phyloP scores from a whole-genome alignment of 2,888 invertebrate species.

The Lutraria lutraria region DNA sequence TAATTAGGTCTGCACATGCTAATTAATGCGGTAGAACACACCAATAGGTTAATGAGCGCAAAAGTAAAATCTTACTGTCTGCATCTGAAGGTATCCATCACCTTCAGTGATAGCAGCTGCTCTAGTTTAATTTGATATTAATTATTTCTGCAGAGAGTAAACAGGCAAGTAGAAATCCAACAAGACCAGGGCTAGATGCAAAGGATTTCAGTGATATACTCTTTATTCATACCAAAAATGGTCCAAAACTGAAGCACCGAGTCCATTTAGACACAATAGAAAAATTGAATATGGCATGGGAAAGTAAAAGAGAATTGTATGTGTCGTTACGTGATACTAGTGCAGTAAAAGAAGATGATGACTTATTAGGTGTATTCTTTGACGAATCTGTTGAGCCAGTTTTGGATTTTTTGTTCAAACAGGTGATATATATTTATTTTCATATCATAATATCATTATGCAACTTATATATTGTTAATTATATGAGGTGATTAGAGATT shows the following conservation, averaged over 20 bases:
- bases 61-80: no score
- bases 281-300: constrained; percentile 7
- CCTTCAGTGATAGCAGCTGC: no score
- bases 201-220: neutral
- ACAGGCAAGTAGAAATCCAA: neutral
- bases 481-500: neutral
- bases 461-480: neutral
- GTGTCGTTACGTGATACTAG: neutral
- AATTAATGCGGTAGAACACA: no score
- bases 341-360: neutral
- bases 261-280: neutral
- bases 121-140: no score
- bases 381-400: neutral
- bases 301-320: neutral
- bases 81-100: no score
- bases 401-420: neutral
- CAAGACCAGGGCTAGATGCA: neutral
- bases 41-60: no score
- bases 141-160: neutral
- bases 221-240: neutral
- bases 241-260: neutral
- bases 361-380: neutral
- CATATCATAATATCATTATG: neutral
- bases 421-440: neutral
- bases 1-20: no score